Evolutionary conservation across 2,797 vertebrate genomes (phyloP), one percentile per base, ranked within the genome.

Genomic region (Labroides dimidiatus): DNA sequence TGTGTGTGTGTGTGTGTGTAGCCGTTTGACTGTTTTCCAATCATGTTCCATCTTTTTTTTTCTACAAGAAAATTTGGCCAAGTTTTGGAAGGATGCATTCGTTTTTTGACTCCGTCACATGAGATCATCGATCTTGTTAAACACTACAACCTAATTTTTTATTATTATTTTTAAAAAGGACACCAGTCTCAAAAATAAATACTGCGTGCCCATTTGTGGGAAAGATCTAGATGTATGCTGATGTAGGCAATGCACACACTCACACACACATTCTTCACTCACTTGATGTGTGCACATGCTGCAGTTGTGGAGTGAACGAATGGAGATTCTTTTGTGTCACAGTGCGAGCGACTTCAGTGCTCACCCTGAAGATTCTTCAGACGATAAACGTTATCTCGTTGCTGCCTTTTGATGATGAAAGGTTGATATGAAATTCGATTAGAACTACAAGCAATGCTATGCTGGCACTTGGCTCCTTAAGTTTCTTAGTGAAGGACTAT

Each of bases 401-500:
- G 19, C 67, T 81, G 71, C 68, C 47, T 82, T 85, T 85, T 80
- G 69, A 80, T 78, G 77, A 81, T 85, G 69, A 80, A 74, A 82
- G 43, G 47, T 49, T 77, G 73, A 77, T 65, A 62, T 61, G 36
- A 82, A 67, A 80, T 84, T 49, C 4, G 63, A 87, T 88, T 84
- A 80, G 50, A 80, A 37, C 60, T 57, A 41, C 41, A 59, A 68
- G 57, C 66, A 39, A 14, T 13, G 37, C 45, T 57, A 56, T 59
- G 57, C 59, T 27, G 15, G 10, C 53, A 48, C 39, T 43, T 0
- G 49, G 57, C 62, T 62, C 69, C 21, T 77, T 56, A 55, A 55
- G 54, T 48, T 51, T 33, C 52, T 27, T 24, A 54, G 27, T 78
- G 36, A 21, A 14, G n/a, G 66, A 78, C 82, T 82, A 62, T 62